These are phyloP conservation scores for Gobiocypris rarus DNA, from an alignment of 2,113 vertebrate species.

Conservation along the genomic window DNA sequence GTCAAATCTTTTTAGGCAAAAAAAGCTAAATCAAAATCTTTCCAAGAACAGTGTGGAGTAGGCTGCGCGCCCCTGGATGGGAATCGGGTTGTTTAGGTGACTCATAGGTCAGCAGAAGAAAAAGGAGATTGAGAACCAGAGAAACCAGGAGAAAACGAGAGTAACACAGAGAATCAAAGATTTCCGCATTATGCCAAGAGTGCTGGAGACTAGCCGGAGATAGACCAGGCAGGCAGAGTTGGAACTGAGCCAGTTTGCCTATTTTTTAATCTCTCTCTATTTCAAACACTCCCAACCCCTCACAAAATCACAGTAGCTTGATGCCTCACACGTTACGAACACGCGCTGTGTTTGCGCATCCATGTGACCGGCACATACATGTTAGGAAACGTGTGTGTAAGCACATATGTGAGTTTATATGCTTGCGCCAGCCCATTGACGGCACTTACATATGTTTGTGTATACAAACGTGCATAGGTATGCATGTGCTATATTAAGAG, in stretches of 20 bases:
- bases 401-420: conserved; percentile 32
- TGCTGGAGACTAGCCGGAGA: conserved; percentile 54
- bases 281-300: neutral
- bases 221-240: conserved; percentile 37
- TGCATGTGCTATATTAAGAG: conserved; percentile 56
- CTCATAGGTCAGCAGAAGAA: conserved; percentile 6
- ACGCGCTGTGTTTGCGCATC: neutral
- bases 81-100: conserved; percentile 4
- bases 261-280: neutral
- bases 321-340: conserved; percentile 4
- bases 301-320: conserved; percentile 23
- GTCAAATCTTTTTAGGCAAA: neutral
- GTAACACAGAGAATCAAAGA: conserved; percentile 43
- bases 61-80: neutral
- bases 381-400: conserved; percentile 30
- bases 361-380: conserved; percentile 25
- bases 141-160: neutral
- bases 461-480: conserved; percentile 35
- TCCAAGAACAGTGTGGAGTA: neutral
- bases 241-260: conserved; percentile 31
- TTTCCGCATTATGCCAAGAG: conserved; percentile 64
- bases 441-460: conserved; percentile 28
- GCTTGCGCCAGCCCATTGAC: neutral
- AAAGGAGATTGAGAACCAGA: neutral
- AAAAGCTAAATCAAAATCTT: neutral